Evolutionary conservation across 2,888 invertebrate genomes (phyloP), one percentile per base, ranked within the genome.

Genomic region (Lycocerus yunnanus): DNA sequence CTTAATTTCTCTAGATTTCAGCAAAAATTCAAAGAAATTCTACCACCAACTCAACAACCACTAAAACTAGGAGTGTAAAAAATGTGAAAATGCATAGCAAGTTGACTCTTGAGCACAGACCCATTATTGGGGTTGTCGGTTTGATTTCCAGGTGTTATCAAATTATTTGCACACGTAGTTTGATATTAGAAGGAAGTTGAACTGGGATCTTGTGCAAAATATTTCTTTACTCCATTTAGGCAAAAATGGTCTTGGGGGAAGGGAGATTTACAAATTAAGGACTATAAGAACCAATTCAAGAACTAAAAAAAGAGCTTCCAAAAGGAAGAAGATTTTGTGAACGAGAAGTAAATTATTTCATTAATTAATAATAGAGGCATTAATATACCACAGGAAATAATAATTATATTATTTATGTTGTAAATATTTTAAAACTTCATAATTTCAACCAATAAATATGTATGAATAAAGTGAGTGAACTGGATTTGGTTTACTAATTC

Each of bases 191-290:
- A n/a, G n/a, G n/a, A n/a, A n/a, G n/a, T n/a, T n/a, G n/a, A n/a
- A n/a, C n/a, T n/a, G n/a, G n/a, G n/a, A n/a, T n/a, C n/a, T n/a
- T n/a, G n/a, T n/a, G 93, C 97, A 0, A 89, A 92, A 68, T 99
- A 97, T 89, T 99, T 99, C 89, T 94, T 99, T 8, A 98, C 95
- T 68, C 99, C 98, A 6, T 85, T 99, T 99, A 80, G 97, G 97
- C 83, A 94, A 93, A 88, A 92, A 93, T 85, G 99, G 99, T 68
- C 88, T 98, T 6, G 94, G 96, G 86, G n/a, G n/a, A n/a, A n/a
- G n/a, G n/a, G n/a, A n/a, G n/a, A n/a, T n/a, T n/a, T n/a, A 95
- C 97, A 90, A 98, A 98, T 89, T 90, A 98, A 78, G 99, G 99
- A 20, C 88, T 99, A 73, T 93, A 95, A 83, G 94, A 91, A 0